These are phyloP conservation scores for Paralvinella palmiformis DNA, from an alignment of 1,140 invertebrate genomes.

Conservation along the genomic window DNA sequence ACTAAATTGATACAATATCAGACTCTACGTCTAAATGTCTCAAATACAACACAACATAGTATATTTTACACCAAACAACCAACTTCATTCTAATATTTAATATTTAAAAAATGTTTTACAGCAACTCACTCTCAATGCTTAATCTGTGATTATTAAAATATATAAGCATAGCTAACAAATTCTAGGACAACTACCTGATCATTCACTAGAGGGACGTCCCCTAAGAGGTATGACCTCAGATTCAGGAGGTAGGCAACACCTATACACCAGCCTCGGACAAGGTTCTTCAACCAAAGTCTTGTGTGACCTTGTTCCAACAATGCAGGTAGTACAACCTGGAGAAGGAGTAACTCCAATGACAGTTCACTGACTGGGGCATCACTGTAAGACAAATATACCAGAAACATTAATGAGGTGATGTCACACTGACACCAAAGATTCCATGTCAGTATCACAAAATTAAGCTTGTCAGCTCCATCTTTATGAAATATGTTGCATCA, in stretches of 20 bases:
- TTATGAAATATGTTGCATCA: too few relatives aligned
- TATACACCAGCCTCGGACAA: conserved; percentile 82
- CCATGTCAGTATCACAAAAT: too few relatives aligned
- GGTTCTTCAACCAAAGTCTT: conserved; percentile 80
- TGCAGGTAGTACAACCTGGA: conserved; percentile 95
- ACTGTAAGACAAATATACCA: background rate
- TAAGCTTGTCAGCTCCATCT: background rate
- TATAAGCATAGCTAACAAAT: background rate
- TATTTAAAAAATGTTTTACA: too few relatives aligned
- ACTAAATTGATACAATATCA: too few relatives aligned
- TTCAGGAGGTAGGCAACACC: conserved; percentile 78
- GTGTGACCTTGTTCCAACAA: conserved; percentile 94
- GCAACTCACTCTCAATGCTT: too few relatives aligned
- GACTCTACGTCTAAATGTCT: too few relatives aligned
- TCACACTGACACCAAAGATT: too few relatives aligned
- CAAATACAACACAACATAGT: too few relatives aligned
- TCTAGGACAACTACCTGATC: conserved; percentile 14
- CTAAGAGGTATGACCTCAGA: conserved; percentile 81
- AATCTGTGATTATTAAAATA: too few relatives aligned
- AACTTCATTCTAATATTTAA: too few relatives aligned
- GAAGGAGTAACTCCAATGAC: conserved; percentile 82
- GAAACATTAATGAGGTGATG: too few relatives aligned
- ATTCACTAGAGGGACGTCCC: conserved; percentile 44
- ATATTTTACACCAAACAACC: too few relatives aligned
- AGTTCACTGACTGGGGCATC: conserved; percentile 77